Conservation (phyloP, 92 coral and sea anemone genomes). For the Paramuricea clavata region DNA sequence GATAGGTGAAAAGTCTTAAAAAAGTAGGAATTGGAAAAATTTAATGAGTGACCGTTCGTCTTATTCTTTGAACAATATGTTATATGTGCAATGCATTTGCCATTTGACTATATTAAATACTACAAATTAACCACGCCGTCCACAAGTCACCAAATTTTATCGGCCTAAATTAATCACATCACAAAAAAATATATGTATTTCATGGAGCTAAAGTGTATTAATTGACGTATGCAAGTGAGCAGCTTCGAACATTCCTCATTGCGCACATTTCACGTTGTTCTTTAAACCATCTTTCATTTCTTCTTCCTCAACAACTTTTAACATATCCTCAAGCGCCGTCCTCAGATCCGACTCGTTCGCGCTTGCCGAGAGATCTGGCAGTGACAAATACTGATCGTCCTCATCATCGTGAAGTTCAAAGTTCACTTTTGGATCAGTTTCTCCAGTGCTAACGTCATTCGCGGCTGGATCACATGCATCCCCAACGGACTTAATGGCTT, state of each 20-base stretch:
- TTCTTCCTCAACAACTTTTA: conserved; percentile 48
- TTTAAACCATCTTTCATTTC: conserved; percentile 19
- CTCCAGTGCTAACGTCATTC: not conserved
- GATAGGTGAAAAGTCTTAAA: too few species aligned
- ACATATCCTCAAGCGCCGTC: conserved; percentile 48
- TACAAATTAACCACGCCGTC: too few species aligned
- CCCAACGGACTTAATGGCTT: not conserved
- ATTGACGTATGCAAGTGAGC: not conserved
- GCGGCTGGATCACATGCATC: not conserved
- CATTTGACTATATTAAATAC: too few species aligned
- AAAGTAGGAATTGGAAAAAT: too few species aligned
- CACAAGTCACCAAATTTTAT: too few species aligned
- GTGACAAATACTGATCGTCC: conserved; percentile 32
- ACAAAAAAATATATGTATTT: not conserved
- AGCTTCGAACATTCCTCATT: not conserved
- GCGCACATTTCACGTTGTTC: not conserved
- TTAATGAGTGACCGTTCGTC: too few species aligned
- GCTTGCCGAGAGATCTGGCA: conserved; percentile 41
- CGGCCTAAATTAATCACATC: not conserved
- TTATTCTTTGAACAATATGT: not conserved
- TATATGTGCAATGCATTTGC: too few species aligned
- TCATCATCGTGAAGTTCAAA: conserved; percentile 39
- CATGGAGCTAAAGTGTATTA: not conserved
- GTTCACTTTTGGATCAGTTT: not conserved
- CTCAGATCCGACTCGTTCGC: conserved; percentile 38